Base-by-base conservation (phyloP, 1,140 invertebrate species). In the Diorhabda carinulata region DNA sequence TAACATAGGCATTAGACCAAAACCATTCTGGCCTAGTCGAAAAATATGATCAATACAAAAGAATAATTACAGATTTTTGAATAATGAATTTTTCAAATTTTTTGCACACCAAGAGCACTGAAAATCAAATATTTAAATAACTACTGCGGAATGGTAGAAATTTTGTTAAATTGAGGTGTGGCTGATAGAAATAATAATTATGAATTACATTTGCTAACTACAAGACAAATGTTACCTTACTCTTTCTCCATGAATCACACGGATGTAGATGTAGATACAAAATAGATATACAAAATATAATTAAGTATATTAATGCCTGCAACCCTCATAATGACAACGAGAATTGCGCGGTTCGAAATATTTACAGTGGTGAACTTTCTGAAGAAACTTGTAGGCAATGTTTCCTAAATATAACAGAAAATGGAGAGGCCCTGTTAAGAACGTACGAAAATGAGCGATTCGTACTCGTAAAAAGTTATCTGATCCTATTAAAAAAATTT, bases 151-250 rank as follows among this genome's bases (percentile, higher is more conserved):
- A 25, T 73, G 66, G 58, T 73, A 66, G 66, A 73, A 68, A 73
- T 73, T 60, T 57, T 71, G 0, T 68, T 68, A 58, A 73, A 71
- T 73, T 73, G 66, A 71, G 57, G 71, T 61, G 64, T 56, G 66
- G 68, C 61, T 62, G 64, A 70, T 44, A 72, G 64, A 65, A 70
- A 9, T 44, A 73, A 71, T 73, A 67, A 73, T 61, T 73, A 71
- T 66, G 72, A 73, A 65, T 73, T 73, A 66, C 69, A 71, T 71
- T 73, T 71, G 52, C 69, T 67, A 52, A 68, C 41, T 66, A 71
- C 72, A 40, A 68, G 69, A 71, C 69, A 73, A 69, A 68, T 61
- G 57, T 65, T 71, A 71, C 63, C 40, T 63, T 2, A 67, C 59
- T 43, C 62, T 70, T 57, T 72, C 43, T 57, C 61, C 57, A 64